A percentile compares a stretch with the other conserved stretches of the same genome.
phyloP scores from a whole-genome alignment of 2,113 vertebrate genomes.

The Poecile atricapillus region DNA sequence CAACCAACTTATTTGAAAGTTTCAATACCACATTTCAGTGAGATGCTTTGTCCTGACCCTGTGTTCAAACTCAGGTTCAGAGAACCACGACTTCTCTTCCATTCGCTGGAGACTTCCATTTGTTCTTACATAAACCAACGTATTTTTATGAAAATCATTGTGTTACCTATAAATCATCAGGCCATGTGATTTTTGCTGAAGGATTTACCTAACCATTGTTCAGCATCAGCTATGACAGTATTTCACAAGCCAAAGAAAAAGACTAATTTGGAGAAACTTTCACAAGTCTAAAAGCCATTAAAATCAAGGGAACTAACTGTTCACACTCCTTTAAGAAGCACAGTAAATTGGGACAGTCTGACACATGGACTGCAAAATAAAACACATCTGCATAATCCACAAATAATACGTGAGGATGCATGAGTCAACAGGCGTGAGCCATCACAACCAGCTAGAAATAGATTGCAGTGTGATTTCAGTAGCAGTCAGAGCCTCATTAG shows the following conservation, averaged over 20 bases:
- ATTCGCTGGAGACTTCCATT: background rate
- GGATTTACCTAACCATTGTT: background rate
- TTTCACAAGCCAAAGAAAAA: background rate
- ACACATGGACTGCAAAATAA: background rate
- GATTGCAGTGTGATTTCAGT: background rate
- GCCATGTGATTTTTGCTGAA: background rate
- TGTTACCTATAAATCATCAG: background rate
- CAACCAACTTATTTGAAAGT: background rate
- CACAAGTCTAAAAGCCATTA: background rate
- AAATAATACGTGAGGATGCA: background rate
- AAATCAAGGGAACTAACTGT: background rate
- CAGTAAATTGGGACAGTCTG: background rate
- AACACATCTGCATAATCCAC: background rate
- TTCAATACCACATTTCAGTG: background rate
- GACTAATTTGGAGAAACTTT: background rate
- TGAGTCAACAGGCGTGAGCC: background rate
- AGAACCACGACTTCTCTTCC: background rate
- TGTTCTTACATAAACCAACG: rapidly evolving
- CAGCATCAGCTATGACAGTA: background rate
- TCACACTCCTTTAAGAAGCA: background rate
- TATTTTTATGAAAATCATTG: background rate
- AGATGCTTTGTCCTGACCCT: background rate
- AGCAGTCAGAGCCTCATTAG: background rate
- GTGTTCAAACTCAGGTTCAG: background rate
- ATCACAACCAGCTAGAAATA: background rate